phyloP scores from a whole-genome alignment of 2,113 vertebrate species.

The Nibea coibor region DNA sequence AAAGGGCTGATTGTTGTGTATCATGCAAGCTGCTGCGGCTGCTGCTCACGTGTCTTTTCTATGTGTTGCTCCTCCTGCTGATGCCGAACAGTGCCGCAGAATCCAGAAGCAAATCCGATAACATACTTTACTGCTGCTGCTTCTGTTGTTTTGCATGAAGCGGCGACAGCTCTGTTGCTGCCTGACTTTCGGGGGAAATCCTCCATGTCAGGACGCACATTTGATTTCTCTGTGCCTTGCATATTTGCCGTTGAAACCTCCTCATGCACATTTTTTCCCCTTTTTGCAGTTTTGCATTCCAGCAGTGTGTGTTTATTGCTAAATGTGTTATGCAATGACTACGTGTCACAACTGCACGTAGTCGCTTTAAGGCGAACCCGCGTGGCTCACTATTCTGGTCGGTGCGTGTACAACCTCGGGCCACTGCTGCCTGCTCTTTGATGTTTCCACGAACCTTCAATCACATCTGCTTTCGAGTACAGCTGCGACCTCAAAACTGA shows the following conservation, averaged over 20 bases:
- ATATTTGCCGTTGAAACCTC: slow-evolving; percentile 5
- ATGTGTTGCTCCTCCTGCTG: slow-evolving; percentile 37
- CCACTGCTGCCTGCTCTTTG: slow-evolving; percentile 6
- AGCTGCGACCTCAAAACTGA: background rate
- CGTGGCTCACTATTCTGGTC: background rate
- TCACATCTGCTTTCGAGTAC: slow-evolving; percentile 2
- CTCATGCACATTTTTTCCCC: slow-evolving; percentile 1
- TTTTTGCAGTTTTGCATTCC: background rate
- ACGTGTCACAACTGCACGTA: background rate
- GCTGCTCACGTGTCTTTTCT: slow-evolving; percentile 15
- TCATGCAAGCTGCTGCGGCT: slow-evolving; percentile 13
- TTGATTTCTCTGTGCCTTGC: background rate
- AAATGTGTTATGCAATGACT: background rate
- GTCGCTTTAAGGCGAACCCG: background rate
- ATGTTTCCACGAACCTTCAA: slow-evolving; percentile 17
- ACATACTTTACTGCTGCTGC: slow-evolving; percentile 24
- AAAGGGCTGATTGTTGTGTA: background rate
- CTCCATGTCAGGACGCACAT: background rate
- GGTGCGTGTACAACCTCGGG: background rate
- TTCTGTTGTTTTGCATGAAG: slow-evolving; percentile 43
- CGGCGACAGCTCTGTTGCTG: slow-evolving; percentile 3
- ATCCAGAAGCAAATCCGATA: slow-evolving; percentile 14
- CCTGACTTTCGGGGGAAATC: background rate
- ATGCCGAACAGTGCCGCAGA: slow-evolving; percentile 33
- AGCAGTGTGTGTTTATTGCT: background rate